These are phyloP conservation scores for Falco novaeseelandiae DNA, from an alignment of 2,797 vertebrate species.

Conservation along the genomic window DNA sequence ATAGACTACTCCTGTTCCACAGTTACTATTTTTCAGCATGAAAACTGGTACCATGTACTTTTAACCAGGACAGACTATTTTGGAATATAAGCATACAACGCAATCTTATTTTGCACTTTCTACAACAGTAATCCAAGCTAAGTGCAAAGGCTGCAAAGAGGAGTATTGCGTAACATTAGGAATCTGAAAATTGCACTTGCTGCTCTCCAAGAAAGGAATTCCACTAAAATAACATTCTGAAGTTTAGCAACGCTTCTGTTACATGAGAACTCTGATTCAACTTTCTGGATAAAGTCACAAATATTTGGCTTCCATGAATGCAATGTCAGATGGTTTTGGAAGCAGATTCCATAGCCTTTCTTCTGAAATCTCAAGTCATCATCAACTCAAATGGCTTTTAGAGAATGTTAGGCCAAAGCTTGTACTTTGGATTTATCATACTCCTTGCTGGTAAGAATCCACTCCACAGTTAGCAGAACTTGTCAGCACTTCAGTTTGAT, in stretches of 20 bases:
- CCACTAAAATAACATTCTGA: neutral
- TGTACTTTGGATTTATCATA: neutral
- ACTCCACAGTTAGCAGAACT: neutral
- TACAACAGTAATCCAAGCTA: neutral
- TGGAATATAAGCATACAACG: neutral
- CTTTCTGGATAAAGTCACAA: neutral
- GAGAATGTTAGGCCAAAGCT: neutral
- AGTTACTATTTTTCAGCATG: neutral
- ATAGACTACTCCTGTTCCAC: neutral
- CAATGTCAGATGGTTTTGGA: neutral
- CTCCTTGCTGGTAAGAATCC: neutral
- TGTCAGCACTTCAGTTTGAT: neutral
- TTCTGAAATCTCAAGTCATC: neutral
- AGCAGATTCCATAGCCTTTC: neutral
- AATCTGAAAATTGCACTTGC: neutral
- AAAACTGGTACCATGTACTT: neutral
- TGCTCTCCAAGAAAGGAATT: neutral
- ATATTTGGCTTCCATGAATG: neutral
- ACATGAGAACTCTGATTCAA: neutral
- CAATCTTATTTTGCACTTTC: neutral
- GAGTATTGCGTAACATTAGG: neutral
- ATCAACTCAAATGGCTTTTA: neutral
- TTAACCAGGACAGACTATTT: neutral
- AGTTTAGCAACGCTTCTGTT: neutral
- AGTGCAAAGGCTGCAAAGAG: neutral